Percentiles rank a stretch among this genome's conserved stretches.
Evolutionary conservation across 2,113 vertebrate species (phyloP).

Genomic region (Argyrosomus japonicus): DNA sequence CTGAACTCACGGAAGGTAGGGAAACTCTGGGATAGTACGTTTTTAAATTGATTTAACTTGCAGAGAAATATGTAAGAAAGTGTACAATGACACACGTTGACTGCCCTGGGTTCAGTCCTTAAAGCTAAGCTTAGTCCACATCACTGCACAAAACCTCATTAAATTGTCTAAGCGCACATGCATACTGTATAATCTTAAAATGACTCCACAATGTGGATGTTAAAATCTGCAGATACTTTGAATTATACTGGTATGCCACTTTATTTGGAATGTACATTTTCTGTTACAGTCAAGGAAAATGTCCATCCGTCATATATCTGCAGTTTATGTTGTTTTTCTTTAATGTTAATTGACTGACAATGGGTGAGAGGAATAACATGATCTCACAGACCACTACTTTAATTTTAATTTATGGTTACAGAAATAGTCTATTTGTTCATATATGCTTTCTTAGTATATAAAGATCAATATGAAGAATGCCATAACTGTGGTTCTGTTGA

Average conservation of each 20-base stretch:
- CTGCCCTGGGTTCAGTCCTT: constrained; percentile 1
- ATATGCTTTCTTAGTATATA: constrained; percentile 57
- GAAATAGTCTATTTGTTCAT: constrained; percentile 47
- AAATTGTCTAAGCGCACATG: constrained; percentile 39
- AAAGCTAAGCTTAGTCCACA: constrained; percentile 24
- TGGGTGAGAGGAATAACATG: background rate
- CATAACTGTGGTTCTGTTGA: constrained; percentile 50
- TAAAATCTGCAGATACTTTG: constrained; percentile 26
- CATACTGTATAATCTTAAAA: constrained; percentile 21
- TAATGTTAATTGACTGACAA: background rate
- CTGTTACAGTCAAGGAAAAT: constrained; percentile 32
- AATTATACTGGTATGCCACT: constrained; percentile 15
- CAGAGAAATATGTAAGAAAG: constrained; percentile 28
- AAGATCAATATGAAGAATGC: constrained; percentile 34
- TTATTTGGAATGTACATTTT: constrained; percentile 42
- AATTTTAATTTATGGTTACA: constrained; percentile 44
- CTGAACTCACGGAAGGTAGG: constrained; percentile 29
- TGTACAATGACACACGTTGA: background rate
- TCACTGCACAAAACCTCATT: constrained; percentile 23
- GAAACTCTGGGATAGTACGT: constrained; percentile 25
- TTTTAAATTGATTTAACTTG: constrained; percentile 34
- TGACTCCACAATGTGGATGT: constrained; percentile 48
- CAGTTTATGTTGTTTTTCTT: constrained; percentile 41
- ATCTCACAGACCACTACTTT: constrained; percentile 3
- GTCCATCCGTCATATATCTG: constrained; percentile 12